Base-by-base conservation (phyloP, 2,888 invertebrate genomes). In the Agrochola lota region DNA sequence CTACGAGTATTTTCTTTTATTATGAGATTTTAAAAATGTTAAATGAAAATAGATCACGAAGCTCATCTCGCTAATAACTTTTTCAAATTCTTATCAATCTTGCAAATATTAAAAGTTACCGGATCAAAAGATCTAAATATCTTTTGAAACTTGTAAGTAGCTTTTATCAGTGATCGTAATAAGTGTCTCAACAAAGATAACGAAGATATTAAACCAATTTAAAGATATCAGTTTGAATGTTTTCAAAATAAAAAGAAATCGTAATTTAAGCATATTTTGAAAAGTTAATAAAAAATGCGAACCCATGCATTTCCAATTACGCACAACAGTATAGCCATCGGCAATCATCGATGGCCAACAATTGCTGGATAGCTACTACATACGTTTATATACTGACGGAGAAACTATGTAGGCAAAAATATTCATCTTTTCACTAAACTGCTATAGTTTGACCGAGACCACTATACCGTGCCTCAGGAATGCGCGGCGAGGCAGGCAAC, bases 31-130 rank as follows among this genome's bases (percentile, higher is more conserved):
- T 35, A 26, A 46, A n/a, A 35, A 74, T 64, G 57, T 71, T 52
- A 35, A 76, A 55, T 55, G 26, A 35, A 30, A 71, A 73, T 67
- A 49, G 26, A 81, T 71, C 52, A 43, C 26, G 17, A 46, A 49
- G 4, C 2, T 26, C 35, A 26, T 73, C 30, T 30, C 2, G 23
- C 46, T 59, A 43, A 30, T 35, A 77, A 3, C 23, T 63, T 63
- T 12, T 1, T 23, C 4, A 80, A 72, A 66, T 52, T 64, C 17
- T 49, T 67, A 55, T 43, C n/a, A 20, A 77, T 35, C 46, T 64
- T 46, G 17, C 11, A 64, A 40, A 46, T 49, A n/a, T 74, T 30
- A 35, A 66, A 75, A 23, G 17, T 52, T 49, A 55, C 43, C 15
- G 23, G 1, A 26, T 57, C 23, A 30, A 68, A 76, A 57, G n/a